These are phyloP conservation scores for Psephotus haematonotus DNA, from an alignment of 2,113 vertebrate genomes.

Conservation along the genomic window DNA sequence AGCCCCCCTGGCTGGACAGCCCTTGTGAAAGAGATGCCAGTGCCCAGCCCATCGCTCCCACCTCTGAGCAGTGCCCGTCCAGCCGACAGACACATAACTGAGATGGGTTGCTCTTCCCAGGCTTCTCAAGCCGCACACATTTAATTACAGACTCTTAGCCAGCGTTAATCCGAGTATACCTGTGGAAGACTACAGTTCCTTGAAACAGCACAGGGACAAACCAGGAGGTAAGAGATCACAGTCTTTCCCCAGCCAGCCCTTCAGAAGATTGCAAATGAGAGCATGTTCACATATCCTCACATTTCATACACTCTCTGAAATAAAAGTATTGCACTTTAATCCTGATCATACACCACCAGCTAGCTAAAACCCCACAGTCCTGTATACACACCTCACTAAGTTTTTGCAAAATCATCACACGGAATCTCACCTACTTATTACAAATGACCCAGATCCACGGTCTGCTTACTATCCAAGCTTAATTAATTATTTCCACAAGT, in stretches of 20 bases:
- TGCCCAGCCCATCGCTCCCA: accelerated
- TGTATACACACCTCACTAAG: background rate
- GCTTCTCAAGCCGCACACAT: background rate
- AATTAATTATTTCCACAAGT: background rate
- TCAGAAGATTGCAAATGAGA: background rate
- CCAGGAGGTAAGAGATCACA: accelerated
- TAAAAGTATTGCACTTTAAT: background rate
- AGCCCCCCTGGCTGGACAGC: accelerated
- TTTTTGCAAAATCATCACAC: background rate
- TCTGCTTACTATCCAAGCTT: background rate
- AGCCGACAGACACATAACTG: accelerated
- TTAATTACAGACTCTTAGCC: background rate
- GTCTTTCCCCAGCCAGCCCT: background rate
- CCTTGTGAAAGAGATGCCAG: background rate
- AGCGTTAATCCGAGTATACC: background rate
- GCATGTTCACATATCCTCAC: background rate
- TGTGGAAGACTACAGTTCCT: background rate
- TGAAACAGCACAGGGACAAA: background rate
- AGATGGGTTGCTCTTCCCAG: background rate
- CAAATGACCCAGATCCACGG: background rate
- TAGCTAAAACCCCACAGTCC: background rate
- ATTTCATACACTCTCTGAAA: background rate
- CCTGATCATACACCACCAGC: background rate
- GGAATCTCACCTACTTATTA: conserved; percentile 2
- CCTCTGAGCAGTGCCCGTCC: accelerated